A percentile compares a stretch with the other conserved stretches of the same genome.
These are phyloP conservation scores for Pituophis catenifer DNA, from an alignment of 2,113 vertebrate species.

Conservation along the genomic window DNA sequence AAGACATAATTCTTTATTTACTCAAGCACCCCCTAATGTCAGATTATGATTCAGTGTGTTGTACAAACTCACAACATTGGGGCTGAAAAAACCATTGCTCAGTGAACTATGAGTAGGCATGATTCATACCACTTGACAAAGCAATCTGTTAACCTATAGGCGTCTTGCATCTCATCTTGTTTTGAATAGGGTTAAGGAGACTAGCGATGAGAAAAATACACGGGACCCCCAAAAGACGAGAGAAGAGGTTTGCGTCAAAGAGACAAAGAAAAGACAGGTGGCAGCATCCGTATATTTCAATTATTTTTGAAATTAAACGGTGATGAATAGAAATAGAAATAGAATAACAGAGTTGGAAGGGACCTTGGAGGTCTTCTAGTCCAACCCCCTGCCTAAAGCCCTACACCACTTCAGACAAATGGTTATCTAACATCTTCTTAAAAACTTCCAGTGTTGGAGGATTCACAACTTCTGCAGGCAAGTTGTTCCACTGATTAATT, in stretches of 20 bases:
- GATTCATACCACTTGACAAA: not conserved
- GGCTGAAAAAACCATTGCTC: not conserved
- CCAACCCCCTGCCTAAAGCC: too few species aligned
- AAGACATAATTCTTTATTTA: slow-evolving; percentile 7
- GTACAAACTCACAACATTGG: not conserved
- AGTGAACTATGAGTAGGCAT: not conserved
- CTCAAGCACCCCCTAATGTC: not conserved
- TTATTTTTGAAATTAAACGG: not conserved
- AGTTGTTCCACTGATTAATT: too few species aligned
- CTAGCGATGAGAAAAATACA: not conserved
- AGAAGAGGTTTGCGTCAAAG: not conserved
- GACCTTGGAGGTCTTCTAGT: too few species aligned
- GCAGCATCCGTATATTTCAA: not conserved
- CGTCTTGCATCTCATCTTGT: not conserved
- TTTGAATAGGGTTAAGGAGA: not conserved
- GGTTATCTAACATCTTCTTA: too few species aligned
- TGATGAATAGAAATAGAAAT: too few species aligned
- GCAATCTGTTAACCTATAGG: too few species aligned
- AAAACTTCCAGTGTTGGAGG: too few species aligned
- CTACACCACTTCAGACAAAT: too few species aligned
- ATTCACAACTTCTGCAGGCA: too few species aligned
- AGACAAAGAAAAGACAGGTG: not conserved
- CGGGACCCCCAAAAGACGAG: not conserved
- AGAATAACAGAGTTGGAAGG: too few species aligned
- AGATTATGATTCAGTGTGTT: not conserved